A percentile compares a stretch with the other conserved stretches of the same genome.
phyloP scores from a whole-genome alignment of 2,888 invertebrate species.

The Acronicta aceris region DNA sequence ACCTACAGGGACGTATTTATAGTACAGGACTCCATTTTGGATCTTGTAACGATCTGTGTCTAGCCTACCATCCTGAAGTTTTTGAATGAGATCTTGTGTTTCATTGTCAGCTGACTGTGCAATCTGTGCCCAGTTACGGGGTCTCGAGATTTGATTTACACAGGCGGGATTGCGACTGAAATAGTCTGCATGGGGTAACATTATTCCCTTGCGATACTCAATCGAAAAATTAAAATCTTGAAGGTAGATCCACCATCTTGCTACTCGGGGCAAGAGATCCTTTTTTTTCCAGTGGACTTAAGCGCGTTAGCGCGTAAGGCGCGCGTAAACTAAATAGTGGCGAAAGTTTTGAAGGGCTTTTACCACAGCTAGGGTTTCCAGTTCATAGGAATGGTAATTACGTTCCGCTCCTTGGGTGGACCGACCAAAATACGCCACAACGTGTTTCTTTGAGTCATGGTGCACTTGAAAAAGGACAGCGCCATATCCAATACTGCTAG shows the following conservation, averaged over 20 bases:
- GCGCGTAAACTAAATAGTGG: slow-evolving; percentile 14
- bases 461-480: slow-evolving; percentile 4
- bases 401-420: too few relatives aligned
- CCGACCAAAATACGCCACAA: neutral
- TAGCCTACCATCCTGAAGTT: neutral
- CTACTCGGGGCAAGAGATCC: neutral
- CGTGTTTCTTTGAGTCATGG: neutral
- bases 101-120: too few relatives aligned
- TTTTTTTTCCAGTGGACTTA: slow-evolving; percentile 4
- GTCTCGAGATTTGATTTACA: too few relatives aligned
- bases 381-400: slow-evolving; percentile 8
- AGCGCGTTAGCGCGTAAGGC: too few relatives aligned
- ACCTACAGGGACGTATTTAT: too few relatives aligned
- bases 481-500: neutral
- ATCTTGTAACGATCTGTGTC: neutral
- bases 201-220: slow-evolving; percentile 5
- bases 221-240: slow-evolving; percentile 7
- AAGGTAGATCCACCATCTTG: slow-evolving; percentile 7
- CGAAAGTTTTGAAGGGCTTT: slow-evolving; percentile 11
- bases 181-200: slow-evolving; percentile 8
- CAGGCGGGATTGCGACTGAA: slow-evolving; percentile 1
- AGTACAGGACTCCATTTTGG: too few relatives aligned
- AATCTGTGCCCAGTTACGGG: neutral
- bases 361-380: slow-evolving; percentile 7
- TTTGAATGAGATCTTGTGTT: neutral